A percentile compares a stretch with the other conserved stretches of the same genome.
These are phyloP conservation scores for Bothrops alternatus DNA, from an alignment of 2,797 vertebrate species.

Conservation along the genomic window DNA sequence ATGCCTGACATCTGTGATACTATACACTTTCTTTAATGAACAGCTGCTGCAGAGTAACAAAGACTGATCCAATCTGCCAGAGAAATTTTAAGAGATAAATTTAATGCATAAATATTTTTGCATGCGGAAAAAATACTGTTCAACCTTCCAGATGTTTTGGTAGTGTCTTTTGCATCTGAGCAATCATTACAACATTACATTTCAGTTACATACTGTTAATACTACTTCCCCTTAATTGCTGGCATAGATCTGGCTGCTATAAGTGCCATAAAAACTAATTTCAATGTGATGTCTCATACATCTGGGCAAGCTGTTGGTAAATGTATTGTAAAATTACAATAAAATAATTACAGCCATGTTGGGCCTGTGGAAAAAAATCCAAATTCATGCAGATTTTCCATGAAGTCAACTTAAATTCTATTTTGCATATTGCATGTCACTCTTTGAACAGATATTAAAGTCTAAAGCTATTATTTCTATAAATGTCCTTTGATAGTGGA, in stretches of 20 bases:
- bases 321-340: not conserved
- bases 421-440: not conserved
- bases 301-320: not conserved
- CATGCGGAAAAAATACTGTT: conserved; percentile 8
- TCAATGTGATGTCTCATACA: not conserved
- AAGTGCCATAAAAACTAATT: not conserved
- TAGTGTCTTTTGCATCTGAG: not conserved
- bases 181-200: not conserved
- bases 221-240: not conserved
- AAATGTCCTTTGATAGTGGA: not conserved
- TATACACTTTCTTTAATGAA: conserved; percentile 22
- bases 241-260: not conserved
- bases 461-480: not conserved
- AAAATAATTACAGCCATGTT: not conserved
- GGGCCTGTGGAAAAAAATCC: not conserved
- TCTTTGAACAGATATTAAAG: not conserved
- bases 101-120: conserved; percentile 3
- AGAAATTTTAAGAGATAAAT: not conserved
- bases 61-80: not conserved
- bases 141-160: not conserved
- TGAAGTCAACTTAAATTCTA: not conserved
- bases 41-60: conserved; percentile 18
- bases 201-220: not conserved
- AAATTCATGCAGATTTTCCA: not conserved
- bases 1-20: not conserved